Base-by-base conservation (phyloP, 2,888 invertebrate species). In the Tenthredo mesomela region DNA sequence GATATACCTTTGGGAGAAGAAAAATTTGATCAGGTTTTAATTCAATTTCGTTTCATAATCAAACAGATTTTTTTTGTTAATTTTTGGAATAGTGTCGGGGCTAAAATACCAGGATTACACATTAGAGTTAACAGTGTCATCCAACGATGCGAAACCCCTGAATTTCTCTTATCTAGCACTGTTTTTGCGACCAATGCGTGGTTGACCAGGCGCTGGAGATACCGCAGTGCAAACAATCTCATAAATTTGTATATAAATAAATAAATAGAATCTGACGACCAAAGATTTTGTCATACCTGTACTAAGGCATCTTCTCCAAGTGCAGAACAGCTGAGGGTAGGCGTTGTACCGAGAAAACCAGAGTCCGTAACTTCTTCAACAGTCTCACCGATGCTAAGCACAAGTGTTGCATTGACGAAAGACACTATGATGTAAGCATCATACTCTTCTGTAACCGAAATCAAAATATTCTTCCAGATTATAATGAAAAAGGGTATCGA, bases 281-380 rank as follows among this genome's bases (percentile, higher is more conserved):
- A n/a, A n/a, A n/a, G n/a, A n/a, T n/a, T n/a, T n/a, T n/a, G n/a
- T n/a, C n/a, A n/a, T n/a, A 97, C 99, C 95, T 99, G 99, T 0
- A 99, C 98, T 37, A 99, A 94, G 0, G 99, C 99, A 94, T 99
- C 99, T 91, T 98, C 99, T 84, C 99, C 99, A 43, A 99, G 95
- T 54, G 99, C 98, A 12, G 99, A 98, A 94, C 99, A 99, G 87
- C 98, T 98, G n/a, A 99, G 94, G 0, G 99, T 99, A 0, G 99
- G 99, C 0, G 99, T 99, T 0, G 99, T 99, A 86, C 99, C 99
- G 90, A 99, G 95, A 93, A 99, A 99, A 71, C 99, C 99, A 87
- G 99, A 99, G 94, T 99, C 99, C 0, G 99, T 99, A 37, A 99
- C 99, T 96, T 99, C 99, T 94, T 99, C 99, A n/a, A 99, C 99